Evolutionary conservation across 2,888 invertebrate species (phyloP).

Genomic region (Stenodema calcarata): DNA sequence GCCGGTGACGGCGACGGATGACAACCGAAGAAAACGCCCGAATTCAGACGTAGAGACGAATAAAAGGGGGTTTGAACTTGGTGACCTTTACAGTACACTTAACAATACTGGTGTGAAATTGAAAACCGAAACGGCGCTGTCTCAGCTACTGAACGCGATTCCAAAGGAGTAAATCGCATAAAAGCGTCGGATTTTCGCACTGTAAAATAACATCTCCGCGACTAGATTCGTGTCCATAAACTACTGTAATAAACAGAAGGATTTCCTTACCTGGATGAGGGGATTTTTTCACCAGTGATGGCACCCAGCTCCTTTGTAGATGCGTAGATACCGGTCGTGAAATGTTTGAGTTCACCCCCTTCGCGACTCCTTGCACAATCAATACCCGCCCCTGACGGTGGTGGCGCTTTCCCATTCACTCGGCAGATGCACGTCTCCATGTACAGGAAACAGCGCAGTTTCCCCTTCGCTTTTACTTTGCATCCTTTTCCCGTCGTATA

Average conservation of each 20-base stretch:
- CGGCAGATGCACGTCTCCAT: not conserved
- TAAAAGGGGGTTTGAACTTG: not conserved
- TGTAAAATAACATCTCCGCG: not conserved
- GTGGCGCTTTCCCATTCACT: not conserved
- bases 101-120: not conserved
- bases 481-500: too few species aligned
- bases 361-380: constrained; percentile 25
- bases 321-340: constrained; percentile 26
- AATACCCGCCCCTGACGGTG: not conserved
- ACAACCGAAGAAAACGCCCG: too few species aligned
- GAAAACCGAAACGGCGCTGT: not conserved
- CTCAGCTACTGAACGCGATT: not conserved
- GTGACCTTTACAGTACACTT: not conserved
- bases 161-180: not conserved
- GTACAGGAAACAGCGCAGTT: not conserved
- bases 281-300: not conserved
- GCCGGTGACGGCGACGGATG: not conserved
- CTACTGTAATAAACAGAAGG: not conserved
- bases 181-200: not conserved
- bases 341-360: constrained; percentile 21
- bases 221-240: not conserved
- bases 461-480: not conserved
- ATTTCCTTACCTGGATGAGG: not conserved
- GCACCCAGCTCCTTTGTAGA: not conserved
- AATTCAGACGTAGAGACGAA: not conserved